phyloP scores from a whole-genome alignment of 2,797 vertebrate species.

The Liparis tanakae region DNA sequence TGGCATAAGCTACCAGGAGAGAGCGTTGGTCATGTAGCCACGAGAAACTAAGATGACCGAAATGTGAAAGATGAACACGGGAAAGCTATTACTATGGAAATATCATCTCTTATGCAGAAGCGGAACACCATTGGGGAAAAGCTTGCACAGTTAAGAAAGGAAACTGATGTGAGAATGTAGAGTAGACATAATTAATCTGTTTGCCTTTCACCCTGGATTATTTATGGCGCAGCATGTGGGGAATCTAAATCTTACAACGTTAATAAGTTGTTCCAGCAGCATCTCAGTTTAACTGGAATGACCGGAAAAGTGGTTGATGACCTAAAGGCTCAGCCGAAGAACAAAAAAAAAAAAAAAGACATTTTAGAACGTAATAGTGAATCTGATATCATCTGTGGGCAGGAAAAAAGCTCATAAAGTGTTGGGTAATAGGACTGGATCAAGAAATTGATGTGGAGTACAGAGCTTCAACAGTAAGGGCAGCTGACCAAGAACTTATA shows the following conservation, averaged over 20 bases:
- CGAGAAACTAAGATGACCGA: neutral
- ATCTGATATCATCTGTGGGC: neutral
- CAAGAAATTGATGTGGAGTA: too few relatives aligned
- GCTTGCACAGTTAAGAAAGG: neutral
- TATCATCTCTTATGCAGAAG: neutral
- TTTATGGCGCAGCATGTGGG: neutral
- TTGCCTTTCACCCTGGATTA: neutral
- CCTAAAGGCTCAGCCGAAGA: neutral
- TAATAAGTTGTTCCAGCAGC: slow-evolving; percentile 1
- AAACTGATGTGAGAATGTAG: neutral
- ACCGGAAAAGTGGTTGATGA: neutral
- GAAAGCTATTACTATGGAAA: neutral
- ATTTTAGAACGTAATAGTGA: neutral
- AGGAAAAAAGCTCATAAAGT: neutral
- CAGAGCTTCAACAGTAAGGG: neutral
- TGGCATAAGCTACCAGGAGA: neutral
- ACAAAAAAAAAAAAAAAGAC: neutral
- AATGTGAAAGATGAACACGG: neutral
- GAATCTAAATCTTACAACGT: neutral
- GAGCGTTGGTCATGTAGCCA: neutral
- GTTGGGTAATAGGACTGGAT: neutral
- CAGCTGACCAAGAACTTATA: neutral
- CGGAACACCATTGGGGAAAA: neutral
- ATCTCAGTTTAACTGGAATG: neutral
- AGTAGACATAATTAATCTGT: neutral